These are phyloP conservation scores for Cremastinae sp. DNA, from an alignment of 2,888 invertebrate species.

Conservation along the genomic window DNA sequence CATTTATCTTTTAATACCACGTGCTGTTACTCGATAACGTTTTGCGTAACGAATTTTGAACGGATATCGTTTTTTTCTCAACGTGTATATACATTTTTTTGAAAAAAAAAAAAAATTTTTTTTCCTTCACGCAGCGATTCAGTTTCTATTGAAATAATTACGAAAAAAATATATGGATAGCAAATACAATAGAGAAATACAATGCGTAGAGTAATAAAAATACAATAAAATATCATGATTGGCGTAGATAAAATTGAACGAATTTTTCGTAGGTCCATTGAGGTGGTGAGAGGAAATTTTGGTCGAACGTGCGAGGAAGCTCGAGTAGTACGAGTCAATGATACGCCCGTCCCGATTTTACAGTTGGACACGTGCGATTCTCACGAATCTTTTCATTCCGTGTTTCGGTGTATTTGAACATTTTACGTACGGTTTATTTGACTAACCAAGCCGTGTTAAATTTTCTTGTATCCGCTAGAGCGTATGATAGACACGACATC, in stretches of 20 bases:
- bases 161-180: no score
- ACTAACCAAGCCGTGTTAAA: constrained; percentile 24
- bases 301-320: neutral
- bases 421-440: constrained; percentile 16
- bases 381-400: neutral
- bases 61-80: no score
- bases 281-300: neutral
- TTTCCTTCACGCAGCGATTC: no score
- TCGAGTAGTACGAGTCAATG: constrained; percentile 27
- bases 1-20: no score
- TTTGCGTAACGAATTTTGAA: no score
- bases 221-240: neutral
- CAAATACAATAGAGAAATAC: no score
- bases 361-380: constrained; percentile 45
- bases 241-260: neutral
- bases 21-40: no score
- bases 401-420: constrained; percentile 15
- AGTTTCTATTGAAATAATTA: no score
- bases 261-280: neutral
- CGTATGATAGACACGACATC: constrained; percentile 61
- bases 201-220: no score
- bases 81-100: no score
- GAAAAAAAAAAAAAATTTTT: no score
- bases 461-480: constrained; percentile 5
- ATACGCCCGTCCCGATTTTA: constrained; percentile 42